Conservation (phyloP, 1,140 invertebrate species). For the Linepithema humile region DNA sequence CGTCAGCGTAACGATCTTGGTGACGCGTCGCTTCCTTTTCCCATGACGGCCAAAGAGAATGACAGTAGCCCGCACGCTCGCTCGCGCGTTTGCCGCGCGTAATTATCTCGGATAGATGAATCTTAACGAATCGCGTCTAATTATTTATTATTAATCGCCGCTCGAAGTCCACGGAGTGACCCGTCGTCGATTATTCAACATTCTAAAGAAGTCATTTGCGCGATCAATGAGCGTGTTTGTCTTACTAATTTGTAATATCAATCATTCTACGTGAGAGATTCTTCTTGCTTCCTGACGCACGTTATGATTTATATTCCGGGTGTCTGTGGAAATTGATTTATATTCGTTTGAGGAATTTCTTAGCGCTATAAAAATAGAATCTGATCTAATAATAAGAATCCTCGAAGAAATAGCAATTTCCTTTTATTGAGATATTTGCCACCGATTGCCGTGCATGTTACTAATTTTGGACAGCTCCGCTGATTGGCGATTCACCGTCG, state of each 20-base stretch:
- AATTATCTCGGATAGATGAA: slow-evolving; percentile 75
- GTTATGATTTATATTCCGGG: slow-evolving; percentile 30
- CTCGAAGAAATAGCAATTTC: not conserved
- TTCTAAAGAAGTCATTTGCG: slow-evolving; percentile 32
- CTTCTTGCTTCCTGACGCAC: not conserved
- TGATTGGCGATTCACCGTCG: not conserved
- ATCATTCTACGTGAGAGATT: slow-evolving; percentile 24
- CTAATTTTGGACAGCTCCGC: not conserved
- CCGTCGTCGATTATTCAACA: slow-evolving; percentile 53
- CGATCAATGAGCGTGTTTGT: slow-evolving; percentile 35
- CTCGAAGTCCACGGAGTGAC: not conserved
- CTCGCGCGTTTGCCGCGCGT: slow-evolving; percentile 48
- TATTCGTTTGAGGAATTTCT: not conserved
- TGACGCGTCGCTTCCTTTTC: slow-evolving; percentile 81
- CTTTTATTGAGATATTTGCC: not conserved
- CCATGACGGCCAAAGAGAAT: slow-evolving; percentile 62
- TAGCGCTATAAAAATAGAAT: not conserved
- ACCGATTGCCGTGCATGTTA: not conserved
- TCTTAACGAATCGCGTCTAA: slow-evolving; percentile 81
- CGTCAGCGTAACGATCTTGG: slow-evolving; percentile 83
- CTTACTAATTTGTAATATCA: slow-evolving; percentile 65
- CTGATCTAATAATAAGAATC: not conserved
- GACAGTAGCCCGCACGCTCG: slow-evolving; percentile 56
- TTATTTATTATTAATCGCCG: slow-evolving; percentile 82
- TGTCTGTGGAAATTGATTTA: slow-evolving; percentile 36